phyloP scores from a whole-genome alignment of 2,888 invertebrate genomes.

The Melolontha melolontha region DNA sequence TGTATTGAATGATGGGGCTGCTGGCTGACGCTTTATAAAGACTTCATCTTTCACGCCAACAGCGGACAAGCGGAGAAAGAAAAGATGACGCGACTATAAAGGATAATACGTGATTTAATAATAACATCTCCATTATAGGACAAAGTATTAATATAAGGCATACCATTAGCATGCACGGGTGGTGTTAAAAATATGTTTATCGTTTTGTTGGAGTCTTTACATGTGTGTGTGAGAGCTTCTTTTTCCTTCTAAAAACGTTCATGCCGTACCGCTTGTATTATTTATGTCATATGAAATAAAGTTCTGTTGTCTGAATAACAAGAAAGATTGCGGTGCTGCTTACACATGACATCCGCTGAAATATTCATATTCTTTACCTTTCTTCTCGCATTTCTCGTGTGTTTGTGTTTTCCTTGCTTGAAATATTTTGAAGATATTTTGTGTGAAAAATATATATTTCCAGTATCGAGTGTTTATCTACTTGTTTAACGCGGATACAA shows the following conservation, averaged over 20 bases:
- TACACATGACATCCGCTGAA: constrained; percentile 38
- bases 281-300: constrained; percentile 40
- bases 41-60: constrained; percentile 28
- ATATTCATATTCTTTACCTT: constrained; percentile 36
- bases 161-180: constrained; percentile 39
- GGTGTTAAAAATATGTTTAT: constrained; percentile 42
- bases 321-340: constrained; percentile 38
- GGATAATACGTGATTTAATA: constrained; percentile 38
- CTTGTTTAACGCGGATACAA: no score
- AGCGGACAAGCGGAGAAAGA: constrained; percentile 38
- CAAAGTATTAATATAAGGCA: constrained; percentile 30
- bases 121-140: constrained; percentile 38
- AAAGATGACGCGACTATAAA: constrained; percentile 32
- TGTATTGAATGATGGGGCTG: constrained; percentile 34
- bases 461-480: no score
- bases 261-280: constrained; percentile 38
- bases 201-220: constrained; percentile 31
- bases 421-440: no score
- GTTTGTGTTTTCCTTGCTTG: constrained; percentile 7
- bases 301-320: constrained; percentile 39
- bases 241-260: constrained; percentile 31
- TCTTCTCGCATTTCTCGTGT: constrained; percentile 15
- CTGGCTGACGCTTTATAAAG: constrained; percentile 35
- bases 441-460: no score
- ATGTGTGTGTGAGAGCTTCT: constrained; percentile 6